Percentiles rank a stretch among this genome's conserved stretches.
These are phyloP conservation scores for Helicoverpa assulta DNA, from an alignment of 2,888 invertebrate genomes.

Conservation along the genomic window DNA sequence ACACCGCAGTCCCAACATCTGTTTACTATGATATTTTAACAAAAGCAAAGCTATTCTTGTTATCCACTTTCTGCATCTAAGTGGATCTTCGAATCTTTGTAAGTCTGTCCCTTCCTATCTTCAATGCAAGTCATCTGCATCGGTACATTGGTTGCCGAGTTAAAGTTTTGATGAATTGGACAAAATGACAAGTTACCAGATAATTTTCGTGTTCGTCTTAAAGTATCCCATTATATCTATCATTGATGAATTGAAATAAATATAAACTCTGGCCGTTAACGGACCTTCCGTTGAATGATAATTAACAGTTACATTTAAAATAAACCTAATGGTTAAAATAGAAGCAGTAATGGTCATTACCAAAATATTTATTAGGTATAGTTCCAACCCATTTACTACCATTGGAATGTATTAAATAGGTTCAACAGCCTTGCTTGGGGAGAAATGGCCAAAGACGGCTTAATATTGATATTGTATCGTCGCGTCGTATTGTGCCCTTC, in stretches of 20 bases:
- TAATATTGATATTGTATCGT: neutral
- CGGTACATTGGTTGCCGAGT: no score
- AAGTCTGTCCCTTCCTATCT: neutral
- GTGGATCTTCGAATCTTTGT: neutral
- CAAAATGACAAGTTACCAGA: no score
- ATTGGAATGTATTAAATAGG: neutral
- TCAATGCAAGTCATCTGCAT: neutral
- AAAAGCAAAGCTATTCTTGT: slow-evolving; percentile 43
- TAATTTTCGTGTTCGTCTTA: no score
- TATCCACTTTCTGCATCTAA: slow-evolving; percentile 12
- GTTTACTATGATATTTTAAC: slow-evolving; percentile 68
- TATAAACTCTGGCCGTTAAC: neutral
- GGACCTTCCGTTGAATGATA: neutral
- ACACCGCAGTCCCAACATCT: slow-evolving; percentile 67
- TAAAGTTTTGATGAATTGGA: no score
- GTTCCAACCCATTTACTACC: no score
- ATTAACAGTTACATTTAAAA: neutral
- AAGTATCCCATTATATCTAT: no score
- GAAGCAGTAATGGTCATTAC: neutral
- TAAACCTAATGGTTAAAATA: neutral
- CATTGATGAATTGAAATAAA: no score
- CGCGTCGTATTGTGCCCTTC: neutral
- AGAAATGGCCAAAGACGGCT: neutral
- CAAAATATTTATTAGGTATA: no score
- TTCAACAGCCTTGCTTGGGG: neutral